These are phyloP conservation scores for Ichneumoninae sp. DNA, from an alignment of 2,888 invertebrate genomes.

Conservation along the genomic window DNA sequence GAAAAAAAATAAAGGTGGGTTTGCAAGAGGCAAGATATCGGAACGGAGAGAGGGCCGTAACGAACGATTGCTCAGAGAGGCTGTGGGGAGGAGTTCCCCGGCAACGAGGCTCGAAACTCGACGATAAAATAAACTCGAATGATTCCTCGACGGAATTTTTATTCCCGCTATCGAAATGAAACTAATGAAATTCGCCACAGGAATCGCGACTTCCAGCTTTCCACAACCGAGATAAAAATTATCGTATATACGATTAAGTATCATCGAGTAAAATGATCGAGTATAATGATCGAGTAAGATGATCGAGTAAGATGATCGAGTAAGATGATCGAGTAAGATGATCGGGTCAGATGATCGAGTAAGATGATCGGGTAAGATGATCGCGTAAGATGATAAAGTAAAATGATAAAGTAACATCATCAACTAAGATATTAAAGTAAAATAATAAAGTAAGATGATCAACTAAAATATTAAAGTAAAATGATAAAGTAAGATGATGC, in stretches of 20 bases:
- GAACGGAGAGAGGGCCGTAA: neutral
- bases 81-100: neutral
- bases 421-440: too few species aligned
- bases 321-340: too few species aligned
- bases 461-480: too few species aligned
- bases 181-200: neutral
- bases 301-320: too few species aligned
- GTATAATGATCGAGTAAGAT: too few species aligned
- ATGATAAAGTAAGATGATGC: too few species aligned
- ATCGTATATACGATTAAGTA: neutral
- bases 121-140: neutral
- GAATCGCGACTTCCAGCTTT: neutral
- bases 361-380: too few species aligned
- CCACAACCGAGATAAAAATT: neutral
- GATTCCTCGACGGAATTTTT: neutral
- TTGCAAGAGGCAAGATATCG: neutral
- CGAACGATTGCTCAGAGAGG: neutral
- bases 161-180: neutral
- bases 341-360: too few species aligned
- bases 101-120: neutral
- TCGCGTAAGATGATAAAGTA: too few species aligned
- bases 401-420: too few species aligned
- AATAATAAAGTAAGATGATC: too few species aligned
- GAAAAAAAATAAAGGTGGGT: neutral
- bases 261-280: too few species aligned